Evolutionary conservation across 2,888 invertebrate species (phyloP).

Genomic region (Onthophagus sagittarius): DNA sequence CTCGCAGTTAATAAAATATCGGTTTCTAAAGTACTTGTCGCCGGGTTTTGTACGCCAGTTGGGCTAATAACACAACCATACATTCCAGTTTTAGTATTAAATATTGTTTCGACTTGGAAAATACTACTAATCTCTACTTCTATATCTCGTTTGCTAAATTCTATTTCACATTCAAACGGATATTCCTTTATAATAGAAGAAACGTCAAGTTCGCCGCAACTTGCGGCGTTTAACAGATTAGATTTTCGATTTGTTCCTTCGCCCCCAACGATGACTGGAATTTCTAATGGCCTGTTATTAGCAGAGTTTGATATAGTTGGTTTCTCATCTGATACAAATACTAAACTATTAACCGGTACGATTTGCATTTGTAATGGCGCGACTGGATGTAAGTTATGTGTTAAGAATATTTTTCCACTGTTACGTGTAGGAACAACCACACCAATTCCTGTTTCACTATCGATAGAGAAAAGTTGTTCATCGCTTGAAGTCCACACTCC

Average conservation of each 20-base stretch:
- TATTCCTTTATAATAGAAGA: constrained; percentile 33
- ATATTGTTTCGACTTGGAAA: constrained; percentile 43
- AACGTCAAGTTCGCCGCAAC: constrained; percentile 34
- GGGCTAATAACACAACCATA: constrained; percentile 44
- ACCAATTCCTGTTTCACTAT: constrained; percentile 43
- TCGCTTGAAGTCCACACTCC: constrained; percentile 45
- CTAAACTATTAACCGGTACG: constrained; percentile 37
- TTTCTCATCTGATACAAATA: constrained; percentile 30
- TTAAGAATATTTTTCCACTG: constrained; percentile 39
- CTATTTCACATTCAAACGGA: constrained; percentile 45
- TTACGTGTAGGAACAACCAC: constrained; percentile 37
- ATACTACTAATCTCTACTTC: constrained; percentile 36
- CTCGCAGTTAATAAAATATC: constrained; percentile 42
- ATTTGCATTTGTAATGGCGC: constrained; percentile 41
- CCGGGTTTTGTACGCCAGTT: constrained; percentile 32
- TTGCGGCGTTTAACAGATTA: constrained; percentile 40
- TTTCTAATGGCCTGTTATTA: constrained; percentile 29
- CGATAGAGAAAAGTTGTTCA: constrained; percentile 38
- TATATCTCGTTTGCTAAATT: constrained; percentile 39
- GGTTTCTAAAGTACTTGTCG: constrained; percentile 38
- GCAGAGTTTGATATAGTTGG: constrained; percentile 39
- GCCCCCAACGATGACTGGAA: constrained; percentile 39
- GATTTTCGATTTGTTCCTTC: constrained; percentile 36
- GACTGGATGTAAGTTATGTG: constrained; percentile 41
- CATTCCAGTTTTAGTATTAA: constrained; percentile 43